Evolutionary conservation across 2,113 vertebrate species (phyloP).

Genomic region (Poeciliopsis occidentalis): DNA sequence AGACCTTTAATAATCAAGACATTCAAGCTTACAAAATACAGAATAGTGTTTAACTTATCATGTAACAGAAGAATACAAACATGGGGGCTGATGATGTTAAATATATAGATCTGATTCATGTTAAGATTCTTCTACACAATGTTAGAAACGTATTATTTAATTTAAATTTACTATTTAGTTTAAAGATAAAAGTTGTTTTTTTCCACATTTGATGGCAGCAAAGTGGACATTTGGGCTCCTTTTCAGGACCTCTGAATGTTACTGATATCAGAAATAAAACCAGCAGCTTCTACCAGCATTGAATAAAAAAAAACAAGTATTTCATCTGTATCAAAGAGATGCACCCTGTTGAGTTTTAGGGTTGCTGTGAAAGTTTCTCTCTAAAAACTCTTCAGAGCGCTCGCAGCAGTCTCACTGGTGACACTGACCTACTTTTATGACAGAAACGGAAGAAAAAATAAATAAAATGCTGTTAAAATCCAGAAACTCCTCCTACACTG

Average conservation of each 20-base stretch:
- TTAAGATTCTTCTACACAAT: too few species aligned
- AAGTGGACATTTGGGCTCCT: too few species aligned
- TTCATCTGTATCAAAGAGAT: conserved; percentile 24
- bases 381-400: conserved; percentile 12
- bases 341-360: conserved; percentile 36
- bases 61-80: not conserved
- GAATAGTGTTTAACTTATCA: not conserved
- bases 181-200: too few species aligned
- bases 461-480: conserved; percentile 4
- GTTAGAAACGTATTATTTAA: too few species aligned
- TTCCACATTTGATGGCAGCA: too few species aligned
- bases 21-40: not conserved
- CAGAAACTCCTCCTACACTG: conserved; percentile 23
- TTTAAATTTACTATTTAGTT: too few species aligned
- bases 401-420: conserved; percentile 23
- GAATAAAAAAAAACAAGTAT: not conserved
- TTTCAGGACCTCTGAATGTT: too few species aligned
- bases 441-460: not conserved
- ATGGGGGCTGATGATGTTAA: not conserved
- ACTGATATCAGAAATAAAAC: not conserved
- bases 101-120: too few species aligned
- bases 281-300: not conserved
- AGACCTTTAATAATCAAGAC: not conserved
- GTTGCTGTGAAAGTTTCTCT: conserved; percentile 35
- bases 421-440: conserved; percentile 45